Evolutionary conservation across 2,888 invertebrate genomes (phyloP).

Genomic region (Osmoderma eremita): DNA sequence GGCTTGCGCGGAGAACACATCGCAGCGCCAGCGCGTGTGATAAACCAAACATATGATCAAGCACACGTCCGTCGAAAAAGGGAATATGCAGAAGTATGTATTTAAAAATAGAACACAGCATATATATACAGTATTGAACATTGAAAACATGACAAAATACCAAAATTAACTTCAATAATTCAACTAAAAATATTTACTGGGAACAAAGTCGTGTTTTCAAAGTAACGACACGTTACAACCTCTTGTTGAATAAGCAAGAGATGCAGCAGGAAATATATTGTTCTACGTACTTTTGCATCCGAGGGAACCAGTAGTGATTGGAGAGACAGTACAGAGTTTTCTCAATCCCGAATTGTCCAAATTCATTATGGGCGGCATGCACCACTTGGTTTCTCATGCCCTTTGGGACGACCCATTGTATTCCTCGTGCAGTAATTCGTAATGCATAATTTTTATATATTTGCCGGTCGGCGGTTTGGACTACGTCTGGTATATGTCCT

Average conservation of each 20-base stretch:
- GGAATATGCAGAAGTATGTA: no score
- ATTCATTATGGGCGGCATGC: slow-evolving; percentile 56
- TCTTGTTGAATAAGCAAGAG: slow-evolving; percentile 58
- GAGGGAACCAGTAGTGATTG: slow-evolving; percentile 60
- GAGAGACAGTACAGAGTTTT: slow-evolving; percentile 54
- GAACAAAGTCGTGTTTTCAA: no score
- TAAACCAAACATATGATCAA: no score
- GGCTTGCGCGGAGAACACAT: no score
- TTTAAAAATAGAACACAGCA: no score
- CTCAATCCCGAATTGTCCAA: slow-evolving; percentile 58
- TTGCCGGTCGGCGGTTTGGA: slow-evolving; percentile 4
- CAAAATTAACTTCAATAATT: no score
- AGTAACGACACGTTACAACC: no score
- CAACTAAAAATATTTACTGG: no score
- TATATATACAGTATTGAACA: no score
- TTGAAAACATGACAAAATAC: no score
- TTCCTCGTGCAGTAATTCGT: neutral
- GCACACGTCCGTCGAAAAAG: no score
- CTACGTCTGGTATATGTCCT: neutral
- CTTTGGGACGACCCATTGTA: slow-evolving; percentile 44
- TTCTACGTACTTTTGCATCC: slow-evolving; percentile 57
- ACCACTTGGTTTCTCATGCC: slow-evolving; percentile 34
- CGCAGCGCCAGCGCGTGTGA: no score
- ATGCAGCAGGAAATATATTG: slow-evolving; percentile 60
- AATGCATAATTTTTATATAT: slow-evolving; percentile 33